Conservation (phyloP, 1,140 invertebrate genomes). For the silkworm (Bombyx mori) region DNA sequence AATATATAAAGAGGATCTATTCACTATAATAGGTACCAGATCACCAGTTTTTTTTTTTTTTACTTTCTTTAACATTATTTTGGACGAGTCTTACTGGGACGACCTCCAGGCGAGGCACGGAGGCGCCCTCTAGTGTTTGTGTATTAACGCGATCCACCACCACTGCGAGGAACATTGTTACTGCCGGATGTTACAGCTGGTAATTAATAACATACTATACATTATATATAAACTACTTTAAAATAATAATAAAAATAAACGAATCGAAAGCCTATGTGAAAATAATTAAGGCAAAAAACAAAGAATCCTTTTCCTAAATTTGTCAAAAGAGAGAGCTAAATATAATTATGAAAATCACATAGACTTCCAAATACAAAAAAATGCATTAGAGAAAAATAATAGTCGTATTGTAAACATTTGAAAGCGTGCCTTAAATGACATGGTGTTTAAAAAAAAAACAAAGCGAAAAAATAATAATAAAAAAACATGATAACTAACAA, state of each 20-base stretch:
- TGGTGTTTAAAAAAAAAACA: conserved; percentile 31
- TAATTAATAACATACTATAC: conserved; percentile 31
- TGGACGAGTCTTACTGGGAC: not conserved
- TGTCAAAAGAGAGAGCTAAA: not conserved
- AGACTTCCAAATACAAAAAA: conserved; percentile 41
- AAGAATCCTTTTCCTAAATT: not conserved
- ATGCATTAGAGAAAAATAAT: conserved; percentile 25
- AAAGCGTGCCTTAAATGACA: conserved; percentile 61
- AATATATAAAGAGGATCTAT: conserved; percentile 51
- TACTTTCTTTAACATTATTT: not conserved
- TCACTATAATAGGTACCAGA: conserved; percentile 56
- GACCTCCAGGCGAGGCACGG: not conserved
- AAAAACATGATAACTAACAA: conserved; percentile 40
- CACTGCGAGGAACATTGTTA: conserved; percentile 43
- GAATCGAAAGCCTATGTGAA: conserved; percentile 42
- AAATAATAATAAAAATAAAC: not conserved
- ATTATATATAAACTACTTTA: conserved; percentile 19
- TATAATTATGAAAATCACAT: conserved; percentile 28
- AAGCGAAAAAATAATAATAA: conserved; percentile 36
- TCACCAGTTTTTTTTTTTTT: conserved; percentile 35
- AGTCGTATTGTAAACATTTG: conserved; percentile 66
- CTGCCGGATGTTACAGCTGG: conserved; percentile 49
- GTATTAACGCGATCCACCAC: conserved; percentile 41
- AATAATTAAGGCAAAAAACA: conserved; percentile 1
- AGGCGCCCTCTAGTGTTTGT: conserved; percentile 20